Evolutionary conservation across 2,888 invertebrate genomes (phyloP), one percentile per base, ranked within the genome.

Genomic region (Shargacucullia verbasci): DNA sequence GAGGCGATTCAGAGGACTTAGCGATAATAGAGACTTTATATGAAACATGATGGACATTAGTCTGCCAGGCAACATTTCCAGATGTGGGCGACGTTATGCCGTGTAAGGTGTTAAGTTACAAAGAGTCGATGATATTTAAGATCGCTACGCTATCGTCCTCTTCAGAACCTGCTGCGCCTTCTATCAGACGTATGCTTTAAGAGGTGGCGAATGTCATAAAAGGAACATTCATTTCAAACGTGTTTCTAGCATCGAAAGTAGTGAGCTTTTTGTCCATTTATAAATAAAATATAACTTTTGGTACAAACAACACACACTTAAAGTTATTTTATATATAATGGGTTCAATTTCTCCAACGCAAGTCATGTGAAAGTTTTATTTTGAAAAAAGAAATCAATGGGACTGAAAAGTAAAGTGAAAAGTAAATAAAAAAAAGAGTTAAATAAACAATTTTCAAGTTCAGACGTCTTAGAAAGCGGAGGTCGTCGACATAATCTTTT

Each of bases 381-480:
- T 35, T 0, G n/a, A n/a, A 33, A 43, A 60, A 59, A 73, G 34
- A 53, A 73, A 64, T 40, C 44, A 65, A 65, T 41, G 50, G 40
- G 40, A 53, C 62, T 66, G 70, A 76, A 72, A 74, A 74, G 59
- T 58, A 31, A 47, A 67, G 46, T 63, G 72, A 73, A 72, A 78
- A 71, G 72, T 73, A 72, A 79, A 79, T 73, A 74, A 70, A 15
- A 76, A 69, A 70, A 70, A 67, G 63, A 66, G 60, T 67, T 70
- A 77, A 82, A 82, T 75, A 76, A 75, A 73, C 64, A 74, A 59
- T 64, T 69, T 72, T 68, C 59, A 73, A 81, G 82, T 82, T 81
- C 83, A 84, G 79, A 69, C 82, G 70, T 81, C 60, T 70, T 85
- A 85, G 87, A 87, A 87, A 88, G 89, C 74, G 65, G 79, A 76